Evolutionary conservation across 1,140 invertebrate species (phyloP), one percentile per base, ranked within the genome.

Genomic region (Drosophila sechellia): DNA sequence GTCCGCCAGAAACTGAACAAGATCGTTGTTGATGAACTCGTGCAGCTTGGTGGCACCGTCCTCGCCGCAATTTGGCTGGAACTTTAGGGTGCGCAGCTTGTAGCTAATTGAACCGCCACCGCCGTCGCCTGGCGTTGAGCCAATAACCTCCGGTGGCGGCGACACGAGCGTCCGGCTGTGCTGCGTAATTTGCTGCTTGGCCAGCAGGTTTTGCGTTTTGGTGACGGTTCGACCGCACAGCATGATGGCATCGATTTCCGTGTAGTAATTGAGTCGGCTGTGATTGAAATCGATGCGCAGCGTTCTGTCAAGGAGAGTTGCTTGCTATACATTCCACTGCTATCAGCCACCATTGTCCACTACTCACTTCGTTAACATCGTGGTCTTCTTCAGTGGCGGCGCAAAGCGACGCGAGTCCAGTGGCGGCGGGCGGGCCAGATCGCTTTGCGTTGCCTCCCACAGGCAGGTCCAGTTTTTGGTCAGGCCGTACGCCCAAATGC

Each of bases 201-300:
- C 68, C 40, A 81, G 25, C 4, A 80, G 39, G 3, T 42, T 61
- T 12, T 75, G 79, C 20, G 79, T 73, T 43, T 81, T 46, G 11
- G 74, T 73, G 2, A 79, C 81, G 20, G 76, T 90, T 11, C 92
- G 22, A 95, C 97, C 87, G 94, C 94, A 79, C 25, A 98, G 92
- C 70, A 96, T 92, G 11, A 98, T 95, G 56, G 96, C 97, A 93
- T 98, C 97, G 15, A 98, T 92, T 84, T 97, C 96, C n/a, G 96
- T 97, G 77, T 98, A 98, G 91, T 98, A 98, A 43, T 96, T 94
- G 17, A 97, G 93, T 55, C 94, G 92, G 42, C 93, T 94, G 83
- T 97, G 96, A 92, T 97, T 96, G 78, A 98, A 96, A 92, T 98
- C 97, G 56, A 98, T 92, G 39, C 96, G 93, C 53, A 97, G 92